Evolutionary conservation across 23 tunicate genomes (phyloP).

Genomic region (Diplosoma virens): DNA sequence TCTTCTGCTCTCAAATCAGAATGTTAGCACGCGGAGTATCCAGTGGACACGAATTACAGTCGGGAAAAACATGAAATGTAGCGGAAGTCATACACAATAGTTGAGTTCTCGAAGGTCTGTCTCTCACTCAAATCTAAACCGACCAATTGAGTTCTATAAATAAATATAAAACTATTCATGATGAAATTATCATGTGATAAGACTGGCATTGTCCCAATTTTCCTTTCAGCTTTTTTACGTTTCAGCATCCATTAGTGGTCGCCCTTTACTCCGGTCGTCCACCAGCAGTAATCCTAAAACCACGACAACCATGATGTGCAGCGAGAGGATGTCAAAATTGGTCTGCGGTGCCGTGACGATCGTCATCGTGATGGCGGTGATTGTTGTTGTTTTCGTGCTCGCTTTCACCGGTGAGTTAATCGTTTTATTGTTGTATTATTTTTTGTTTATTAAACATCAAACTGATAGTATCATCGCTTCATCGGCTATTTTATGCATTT

Average conservation of each 20-base stretch:
- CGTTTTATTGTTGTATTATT: background rate
- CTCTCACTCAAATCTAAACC: too few relatives aligned
- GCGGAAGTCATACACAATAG: too few relatives aligned
- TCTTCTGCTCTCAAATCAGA: too few relatives aligned
- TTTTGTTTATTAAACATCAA: background rate
- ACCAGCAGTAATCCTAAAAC: background rate
- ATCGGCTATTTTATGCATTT: too few relatives aligned
- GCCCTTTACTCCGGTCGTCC: constrained; percentile 6
- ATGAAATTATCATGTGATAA: too few relatives aligned
- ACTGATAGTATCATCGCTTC: too few relatives aligned
- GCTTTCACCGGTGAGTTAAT: background rate
- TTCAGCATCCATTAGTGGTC: constrained; percentile 15
- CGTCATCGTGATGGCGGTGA: background rate
- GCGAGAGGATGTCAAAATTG: background rate
- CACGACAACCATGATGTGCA: background rate
- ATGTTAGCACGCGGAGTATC: too few relatives aligned
- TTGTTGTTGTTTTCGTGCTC: background rate
- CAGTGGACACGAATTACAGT: too few relatives aligned
- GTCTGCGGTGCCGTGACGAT: background rate
- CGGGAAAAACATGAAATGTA: too few relatives aligned
- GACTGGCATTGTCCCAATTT: background rate
- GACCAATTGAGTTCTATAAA: too few relatives aligned
- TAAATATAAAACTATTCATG: too few relatives aligned
- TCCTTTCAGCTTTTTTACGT: background rate
- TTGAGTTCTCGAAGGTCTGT: too few relatives aligned